A percentile compares a stretch with the other conserved stretches of the same genome.
These are phyloP conservation scores for Drosophila leontia DNA, from an alignment of 1,140 invertebrate genomes.

Conservation along the genomic window DNA sequence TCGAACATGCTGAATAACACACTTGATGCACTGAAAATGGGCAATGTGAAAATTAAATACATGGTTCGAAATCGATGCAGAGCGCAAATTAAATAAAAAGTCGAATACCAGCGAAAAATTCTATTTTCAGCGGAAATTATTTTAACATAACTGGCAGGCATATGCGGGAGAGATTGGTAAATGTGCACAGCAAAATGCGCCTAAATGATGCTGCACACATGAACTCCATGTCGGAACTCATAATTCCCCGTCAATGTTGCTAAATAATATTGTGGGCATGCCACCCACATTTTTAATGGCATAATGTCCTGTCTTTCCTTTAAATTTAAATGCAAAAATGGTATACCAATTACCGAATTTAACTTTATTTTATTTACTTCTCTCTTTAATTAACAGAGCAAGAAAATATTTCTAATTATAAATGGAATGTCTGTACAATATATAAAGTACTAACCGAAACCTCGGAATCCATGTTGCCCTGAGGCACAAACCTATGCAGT, in stretches of 20 bases:
- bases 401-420: background rate
- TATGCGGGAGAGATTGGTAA: slow-evolving; percentile 6
- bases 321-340: background rate
- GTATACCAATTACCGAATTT: background rate
- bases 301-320: background rate
- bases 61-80: slow-evolving; percentile 11
- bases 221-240: slow-evolving; percentile 18
- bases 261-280: background rate
- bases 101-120: slow-evolving; percentile 41
- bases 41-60: slow-evolving; percentile 45
- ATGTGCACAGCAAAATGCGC: slow-evolving; percentile 21
- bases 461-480: background rate
- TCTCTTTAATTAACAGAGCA: no score
- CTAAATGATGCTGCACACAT: slow-evolving; percentile 10
- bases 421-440: background rate
- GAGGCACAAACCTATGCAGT: background rate
- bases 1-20: slow-evolving; percentile 54
- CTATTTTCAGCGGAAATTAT: slow-evolving; percentile 73
- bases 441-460: background rate
- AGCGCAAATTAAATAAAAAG: slow-evolving; percentile 9
- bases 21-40: slow-evolving; percentile 35
- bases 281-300: background rate
- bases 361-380: background rate
- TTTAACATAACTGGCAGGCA: slow-evolving; percentile 55
- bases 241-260: slow-evolving; percentile 16